Conservation (phyloP, 2,797 vertebrate genomes). For the Atherinosoma microstoma region DNA sequence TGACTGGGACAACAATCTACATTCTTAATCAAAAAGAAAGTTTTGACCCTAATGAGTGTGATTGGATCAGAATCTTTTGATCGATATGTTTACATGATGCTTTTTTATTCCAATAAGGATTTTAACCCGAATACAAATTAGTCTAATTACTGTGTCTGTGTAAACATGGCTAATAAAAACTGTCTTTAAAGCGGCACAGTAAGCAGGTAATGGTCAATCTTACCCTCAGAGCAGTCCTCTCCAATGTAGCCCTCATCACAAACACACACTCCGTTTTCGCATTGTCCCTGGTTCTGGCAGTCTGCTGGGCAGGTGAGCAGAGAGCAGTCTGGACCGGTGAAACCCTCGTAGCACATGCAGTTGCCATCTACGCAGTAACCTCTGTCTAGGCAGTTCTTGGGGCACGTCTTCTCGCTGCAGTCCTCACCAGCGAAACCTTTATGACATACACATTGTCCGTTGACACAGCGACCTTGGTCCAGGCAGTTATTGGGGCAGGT, state of each 20-base stretch:
- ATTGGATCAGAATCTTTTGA: too few species aligned
- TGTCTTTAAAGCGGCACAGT: neutral
- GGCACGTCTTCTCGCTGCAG: slow-evolving; percentile 90
- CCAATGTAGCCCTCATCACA: slow-evolving; percentile 84
- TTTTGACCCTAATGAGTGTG: too few species aligned
- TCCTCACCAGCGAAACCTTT: slow-evolving; percentile 86
- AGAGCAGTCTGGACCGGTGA: slow-evolving; percentile 86
- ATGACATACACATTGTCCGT: slow-evolving; percentile 89
- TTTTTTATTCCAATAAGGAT: neutral
- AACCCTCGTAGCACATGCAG: slow-evolving; percentile 87
- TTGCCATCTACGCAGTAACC: slow-evolving; percentile 88
- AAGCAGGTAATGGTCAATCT: slow-evolving; percentile 24
- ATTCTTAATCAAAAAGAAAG: too few species aligned
- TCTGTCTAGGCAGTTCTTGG: slow-evolving; percentile 83
- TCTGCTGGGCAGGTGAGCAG: slow-evolving; percentile 86
- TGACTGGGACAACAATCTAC: too few species aligned
- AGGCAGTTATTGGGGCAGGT: slow-evolving; percentile 89
- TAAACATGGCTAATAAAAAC: neutral
- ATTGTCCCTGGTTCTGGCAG: slow-evolving; percentile 85
- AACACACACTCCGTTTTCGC: slow-evolving; percentile 81
- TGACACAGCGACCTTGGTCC: slow-evolving; percentile 84
- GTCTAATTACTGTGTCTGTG: neutral
- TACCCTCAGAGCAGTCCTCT: slow-evolving; percentile 90
- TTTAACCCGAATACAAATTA: neutral
- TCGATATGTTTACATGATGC: too few species aligned